Percentiles rank a stretch among this genome's conserved stretches.
Conservation (phyloP, 2,797 vertebrate genomes). For the Crenuchus spilurus region DNA sequence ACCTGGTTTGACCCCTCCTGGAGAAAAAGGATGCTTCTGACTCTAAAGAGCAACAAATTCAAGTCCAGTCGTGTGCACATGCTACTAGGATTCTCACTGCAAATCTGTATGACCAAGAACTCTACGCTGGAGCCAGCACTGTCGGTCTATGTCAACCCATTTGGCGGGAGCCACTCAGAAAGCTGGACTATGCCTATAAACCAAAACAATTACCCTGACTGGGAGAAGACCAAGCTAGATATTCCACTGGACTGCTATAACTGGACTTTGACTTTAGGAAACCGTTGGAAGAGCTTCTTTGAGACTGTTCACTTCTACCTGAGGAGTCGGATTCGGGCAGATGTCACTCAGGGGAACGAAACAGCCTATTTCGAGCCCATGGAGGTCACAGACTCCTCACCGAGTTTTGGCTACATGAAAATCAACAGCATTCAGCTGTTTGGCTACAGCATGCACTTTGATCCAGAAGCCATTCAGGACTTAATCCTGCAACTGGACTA, state of each 20-base stretch:
- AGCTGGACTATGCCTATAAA: constrained; percentile 96
- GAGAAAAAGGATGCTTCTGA: constrained; percentile 95
- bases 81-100: constrained; percentile 89
- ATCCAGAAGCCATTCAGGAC: constrained; percentile 95
- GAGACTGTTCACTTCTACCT: constrained; percentile 97
- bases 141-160: constrained; percentile 93
- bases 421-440: constrained; percentile 95
- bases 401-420: constrained; percentile 94
- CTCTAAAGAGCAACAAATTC: constrained; percentile 95
- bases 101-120: constrained; percentile 94
- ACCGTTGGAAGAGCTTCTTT: constrained; percentile 98
- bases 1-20: constrained; percentile 96
- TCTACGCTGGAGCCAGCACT: constrained; percentile 90
- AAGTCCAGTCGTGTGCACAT: constrained; percentile 93
- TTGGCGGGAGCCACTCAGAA: constrained; percentile 96
- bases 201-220: constrained; percentile 92
- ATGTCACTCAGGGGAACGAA: constrained; percentile 72
- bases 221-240: constrained; percentile 90
- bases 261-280: constrained; percentile 93
- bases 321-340: constrained; percentile 85
- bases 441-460: constrained; percentile 98
- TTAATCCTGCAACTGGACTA: constrained; percentile 97
- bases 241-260: constrained; percentile 93
- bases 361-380: constrained; percentile 81
- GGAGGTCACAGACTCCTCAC: constrained; percentile 83